Conservation (phyloP, 2,797 vertebrate genomes). For the Spea hammondii region DNA sequence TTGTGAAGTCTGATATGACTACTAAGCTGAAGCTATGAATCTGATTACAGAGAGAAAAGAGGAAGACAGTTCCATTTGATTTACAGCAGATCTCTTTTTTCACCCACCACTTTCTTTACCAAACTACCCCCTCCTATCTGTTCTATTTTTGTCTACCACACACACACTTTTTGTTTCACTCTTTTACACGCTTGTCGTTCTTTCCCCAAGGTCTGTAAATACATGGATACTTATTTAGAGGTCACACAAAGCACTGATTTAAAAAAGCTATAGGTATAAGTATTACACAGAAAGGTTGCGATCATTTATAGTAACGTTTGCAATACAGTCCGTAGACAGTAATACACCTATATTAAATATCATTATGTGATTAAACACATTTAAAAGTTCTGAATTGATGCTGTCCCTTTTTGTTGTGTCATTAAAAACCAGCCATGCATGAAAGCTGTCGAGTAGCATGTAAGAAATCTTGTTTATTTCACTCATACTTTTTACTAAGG, state of each 20-base stretch:
- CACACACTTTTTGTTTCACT: neutral
- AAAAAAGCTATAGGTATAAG: too few species aligned
- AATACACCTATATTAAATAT: too few species aligned
- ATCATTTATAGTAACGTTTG: too few species aligned
- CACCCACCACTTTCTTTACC: neutral
- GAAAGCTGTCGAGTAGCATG: conserved; percentile 10
- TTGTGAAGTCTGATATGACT: conserved; percentile 31
- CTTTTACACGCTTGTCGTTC: too few species aligned
- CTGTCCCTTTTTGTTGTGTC: neutral
- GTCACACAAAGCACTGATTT: too few species aligned
- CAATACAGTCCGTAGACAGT: too few species aligned
- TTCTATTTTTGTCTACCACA: neutral
- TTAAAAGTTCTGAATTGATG: conserved; percentile 6
- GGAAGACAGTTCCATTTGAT: conserved; percentile 3
- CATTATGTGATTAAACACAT: too few species aligned
- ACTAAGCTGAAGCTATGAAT: conserved; percentile 25
- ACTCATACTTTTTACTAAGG: conserved; percentile 35
- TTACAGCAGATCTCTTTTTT: neutral
- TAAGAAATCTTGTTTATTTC: conserved; percentile 37
- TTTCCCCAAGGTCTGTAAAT: too few species aligned
- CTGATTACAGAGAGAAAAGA: conserved; percentile 19
- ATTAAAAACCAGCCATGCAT: conserved; percentile 25
- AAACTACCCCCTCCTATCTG: too few species aligned
- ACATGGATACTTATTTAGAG: too few species aligned
- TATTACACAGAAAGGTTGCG: too few species aligned